Conservation (phyloP, 35 echinoderm and acorn worm genomes). For the Diadema setosum region DNA sequence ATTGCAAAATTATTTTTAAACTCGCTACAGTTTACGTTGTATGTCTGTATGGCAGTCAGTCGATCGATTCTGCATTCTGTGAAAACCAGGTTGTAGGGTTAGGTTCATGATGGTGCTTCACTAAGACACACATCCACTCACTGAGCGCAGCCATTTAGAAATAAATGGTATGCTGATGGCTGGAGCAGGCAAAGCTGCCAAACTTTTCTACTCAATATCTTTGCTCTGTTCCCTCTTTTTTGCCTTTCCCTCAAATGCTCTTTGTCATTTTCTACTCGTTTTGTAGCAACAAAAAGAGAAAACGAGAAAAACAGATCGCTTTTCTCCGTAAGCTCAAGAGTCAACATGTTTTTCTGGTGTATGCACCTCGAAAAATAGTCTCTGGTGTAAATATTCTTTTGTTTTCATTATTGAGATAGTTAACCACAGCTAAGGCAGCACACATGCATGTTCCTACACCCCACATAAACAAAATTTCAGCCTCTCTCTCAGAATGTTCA, state of each 20-base stretch:
- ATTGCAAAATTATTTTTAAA: no score
- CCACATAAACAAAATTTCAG: no score
- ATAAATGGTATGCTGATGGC: background rate
- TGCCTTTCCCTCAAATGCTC: background rate
- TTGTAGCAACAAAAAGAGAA: no score
- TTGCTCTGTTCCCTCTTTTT: background rate
- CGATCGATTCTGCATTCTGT: no score
- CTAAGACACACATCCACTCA: constrained; percentile 31
- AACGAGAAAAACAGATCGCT: no score
- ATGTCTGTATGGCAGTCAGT: no score
- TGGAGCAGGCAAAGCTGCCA: background rate
- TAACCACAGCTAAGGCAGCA: no score
- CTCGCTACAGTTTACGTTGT: no score
- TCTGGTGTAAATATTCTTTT: constrained; percentile 1
- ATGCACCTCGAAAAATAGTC: background rate
- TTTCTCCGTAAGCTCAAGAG: no score
- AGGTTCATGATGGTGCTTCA: constrained; percentile 29
- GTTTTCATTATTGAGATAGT: background rate
- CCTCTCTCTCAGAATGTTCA: no score
- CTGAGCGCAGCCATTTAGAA: background rate
- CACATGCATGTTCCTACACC: background rate
- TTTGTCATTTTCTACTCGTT: background rate
- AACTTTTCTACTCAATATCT: background rate
- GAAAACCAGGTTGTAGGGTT: no score
- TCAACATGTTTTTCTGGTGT: background rate